Evolutionary conservation across 1,140 invertebrate genomes (phyloP), one percentile per base, ranked within the genome.

Genomic region (Lethrus apterus): DNA sequence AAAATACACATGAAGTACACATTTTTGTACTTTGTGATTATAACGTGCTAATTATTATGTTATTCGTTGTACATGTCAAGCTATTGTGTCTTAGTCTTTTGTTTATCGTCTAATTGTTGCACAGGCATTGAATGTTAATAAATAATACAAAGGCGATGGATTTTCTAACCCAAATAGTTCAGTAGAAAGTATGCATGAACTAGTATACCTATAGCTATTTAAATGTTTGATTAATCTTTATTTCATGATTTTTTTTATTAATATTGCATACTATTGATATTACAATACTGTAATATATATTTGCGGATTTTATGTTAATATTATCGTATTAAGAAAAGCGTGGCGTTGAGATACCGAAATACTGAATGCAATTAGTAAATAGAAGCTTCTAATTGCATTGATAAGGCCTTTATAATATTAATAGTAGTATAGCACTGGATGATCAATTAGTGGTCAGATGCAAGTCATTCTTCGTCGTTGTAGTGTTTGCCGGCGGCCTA

Each of bases 61-160:
- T 2, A 34, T 17, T 18, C 2, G 24, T 38, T 38, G 35, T 38
- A 38, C 24, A 38, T 38, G 35, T 38, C 35, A 38, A 38, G 20
- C 24, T 38, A 38, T 38, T 38, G 35, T 38, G 20, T 38, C 24
- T 10, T 17, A 17, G 34, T 23, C 35, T 38, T 38, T 38, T 38
- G 35, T 38, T 38, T 38, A 38, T 38, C 35, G n/a, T 38, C 35
- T 38, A 38, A 38, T 38, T 38, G 35, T 38, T 38, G 24, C 24
- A 38, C 35, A 38, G 35, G 35, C 35, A 19, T 38, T 38, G 35
- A 38, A 38, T 38, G 24, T 38, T 38, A 38, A 38, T 38, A 38
- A 38, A 38, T 38, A 38, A 38, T 38, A 38, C 35, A 38, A 38
- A 38, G 35, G 35, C 18, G 13, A 19, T 13, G 18, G 35, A 23